Evolutionary conservation across 2,888 invertebrate species (phyloP), one percentile per base, ranked within the genome.

Genomic region (Microchrysa polita): DNA sequence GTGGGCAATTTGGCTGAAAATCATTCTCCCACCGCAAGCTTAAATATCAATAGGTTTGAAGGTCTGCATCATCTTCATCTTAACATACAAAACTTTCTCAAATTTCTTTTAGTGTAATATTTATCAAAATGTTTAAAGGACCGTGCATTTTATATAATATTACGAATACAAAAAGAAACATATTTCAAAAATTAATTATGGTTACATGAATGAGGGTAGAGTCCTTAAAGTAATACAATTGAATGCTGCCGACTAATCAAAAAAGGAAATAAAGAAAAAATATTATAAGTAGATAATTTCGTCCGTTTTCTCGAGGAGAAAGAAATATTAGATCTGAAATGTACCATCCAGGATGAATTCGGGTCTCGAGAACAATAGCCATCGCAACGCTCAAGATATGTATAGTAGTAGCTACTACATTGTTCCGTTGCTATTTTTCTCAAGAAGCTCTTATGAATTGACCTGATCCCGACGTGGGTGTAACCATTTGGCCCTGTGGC

Each of bases 271-370:
- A 12, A 34, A 67, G 44, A 18, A 23, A 57, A 69, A 69, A 55
- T 69, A 57, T 69, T 69, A 57, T 42, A 18, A 57, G 12, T 40
- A 69, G 69, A 69, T 69, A 69, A 55, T 69, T 57, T 57, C 52
- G 27, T 20, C 69, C 20, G 69, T 57, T 55, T 40, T 22, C 34
- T n/a, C 22, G 23, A 48, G 12, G 22, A 52, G 57, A 69, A 22
- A 57, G 42, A 34, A 40, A 55, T 53, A 34, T 34, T 34, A 57
- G 22, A 14, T 22, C 34, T 7, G 48, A 52, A 67, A 18, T 18
- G 18, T n/a, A 60, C n/a, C 40, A 63, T 23, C 9, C 40, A 12
- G 12, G 14, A 7, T 40, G 40, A 42, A 40, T 16, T 16, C 9
- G 55, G n/a, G 20, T 12, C 48, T 4, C 5, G 20, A 42, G 42